A percentile compares a stretch with the other conserved stretches of the same genome.
phyloP scores from a whole-genome alignment of 1,140 invertebrate species.

The Papilio xuthus region DNA sequence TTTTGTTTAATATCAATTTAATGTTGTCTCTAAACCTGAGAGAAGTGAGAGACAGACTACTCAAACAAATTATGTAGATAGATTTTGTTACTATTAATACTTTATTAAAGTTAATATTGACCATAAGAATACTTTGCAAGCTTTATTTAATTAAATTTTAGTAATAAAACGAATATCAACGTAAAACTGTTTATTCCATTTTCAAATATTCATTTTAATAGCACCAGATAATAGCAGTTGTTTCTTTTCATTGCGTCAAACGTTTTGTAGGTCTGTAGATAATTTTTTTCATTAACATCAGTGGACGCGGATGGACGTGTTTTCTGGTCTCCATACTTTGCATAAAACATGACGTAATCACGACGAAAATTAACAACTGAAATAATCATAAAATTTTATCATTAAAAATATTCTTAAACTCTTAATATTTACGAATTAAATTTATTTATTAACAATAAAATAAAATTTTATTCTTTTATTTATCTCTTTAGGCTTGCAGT shows the following conservation, averaged over 20 bases:
- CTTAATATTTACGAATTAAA: too few species aligned
- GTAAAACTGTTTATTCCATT: conserved; percentile 1
- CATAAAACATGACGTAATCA: conserved; percentile 1
- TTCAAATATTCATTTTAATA: background rate
- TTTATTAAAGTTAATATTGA: background rate
- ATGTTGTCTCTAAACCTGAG: too few species aligned
- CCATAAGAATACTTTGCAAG: background rate
- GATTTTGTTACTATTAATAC: background rate
- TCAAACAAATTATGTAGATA: background rate
- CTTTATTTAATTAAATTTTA: background rate
- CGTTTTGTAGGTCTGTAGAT: conserved; percentile 3
- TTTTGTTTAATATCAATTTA: background rate
- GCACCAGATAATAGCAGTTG: background rate
- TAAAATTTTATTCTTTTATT: too few species aligned
- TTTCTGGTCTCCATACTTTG: background rate
- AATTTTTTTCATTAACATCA: conserved; percentile 14
- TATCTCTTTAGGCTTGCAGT: too few species aligned
- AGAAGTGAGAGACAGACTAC: background rate
- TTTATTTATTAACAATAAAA: too few species aligned
- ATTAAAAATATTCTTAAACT: background rate
- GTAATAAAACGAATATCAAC: too few species aligned
- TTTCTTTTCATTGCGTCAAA: background rate
- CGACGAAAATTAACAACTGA: conserved; percentile 18
- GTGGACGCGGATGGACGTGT: background rate
- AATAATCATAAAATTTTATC: background rate